phyloP scores from a whole-genome alignment of 2,797 vertebrate genomes.

The Dallia pectoralis region DNA sequence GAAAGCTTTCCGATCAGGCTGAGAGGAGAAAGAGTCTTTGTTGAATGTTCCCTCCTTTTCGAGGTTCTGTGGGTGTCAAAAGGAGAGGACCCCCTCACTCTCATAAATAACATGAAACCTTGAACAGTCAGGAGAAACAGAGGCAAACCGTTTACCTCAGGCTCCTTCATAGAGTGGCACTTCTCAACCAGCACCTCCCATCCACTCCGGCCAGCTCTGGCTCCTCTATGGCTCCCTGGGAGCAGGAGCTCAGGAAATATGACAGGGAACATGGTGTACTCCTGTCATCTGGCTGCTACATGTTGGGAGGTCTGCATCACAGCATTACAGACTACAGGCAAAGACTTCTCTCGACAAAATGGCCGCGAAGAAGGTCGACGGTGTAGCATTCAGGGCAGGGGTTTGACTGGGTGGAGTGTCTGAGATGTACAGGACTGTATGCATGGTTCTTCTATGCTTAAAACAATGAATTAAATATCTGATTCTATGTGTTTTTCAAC shows the following conservation, averaged over 20 bases:
- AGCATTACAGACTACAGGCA: slow-evolving; percentile 29
- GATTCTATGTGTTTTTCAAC: not conserved
- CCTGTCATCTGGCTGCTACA: slow-evolving; percentile 53
- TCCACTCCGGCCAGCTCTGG: slow-evolving; percentile 38
- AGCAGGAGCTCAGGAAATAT: slow-evolving; percentile 57
- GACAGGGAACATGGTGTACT: slow-evolving; percentile 52
- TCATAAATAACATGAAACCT: slow-evolving; percentile 58
- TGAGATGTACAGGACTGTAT: not conserved
- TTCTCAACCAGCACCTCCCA: slow-evolving; percentile 25
- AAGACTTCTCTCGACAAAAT: slow-evolving; percentile 32
- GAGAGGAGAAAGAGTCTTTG: slow-evolving; percentile 71
- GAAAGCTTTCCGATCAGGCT: slow-evolving; percentile 69
- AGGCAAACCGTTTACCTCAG: slow-evolving; percentile 51
- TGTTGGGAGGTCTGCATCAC: slow-evolving; percentile 32
- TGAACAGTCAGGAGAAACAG: slow-evolving; percentile 29
- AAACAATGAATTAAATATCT: not conserved
- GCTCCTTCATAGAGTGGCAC: slow-evolving; percentile 64
- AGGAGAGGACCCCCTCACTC: slow-evolving; percentile 38
- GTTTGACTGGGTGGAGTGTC: not conserved
- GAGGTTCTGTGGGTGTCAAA: slow-evolving; percentile 68
- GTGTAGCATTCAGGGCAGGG: not conserved
- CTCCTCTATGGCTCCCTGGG: slow-evolving; percentile 34
- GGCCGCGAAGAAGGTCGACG: slow-evolving; percentile 15
- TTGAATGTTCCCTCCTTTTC: slow-evolving; percentile 67
- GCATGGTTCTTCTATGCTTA: not conserved